Base-by-base conservation (phyloP, 2,113 vertebrate genomes). In the Sceloporus undulatus region DNA sequence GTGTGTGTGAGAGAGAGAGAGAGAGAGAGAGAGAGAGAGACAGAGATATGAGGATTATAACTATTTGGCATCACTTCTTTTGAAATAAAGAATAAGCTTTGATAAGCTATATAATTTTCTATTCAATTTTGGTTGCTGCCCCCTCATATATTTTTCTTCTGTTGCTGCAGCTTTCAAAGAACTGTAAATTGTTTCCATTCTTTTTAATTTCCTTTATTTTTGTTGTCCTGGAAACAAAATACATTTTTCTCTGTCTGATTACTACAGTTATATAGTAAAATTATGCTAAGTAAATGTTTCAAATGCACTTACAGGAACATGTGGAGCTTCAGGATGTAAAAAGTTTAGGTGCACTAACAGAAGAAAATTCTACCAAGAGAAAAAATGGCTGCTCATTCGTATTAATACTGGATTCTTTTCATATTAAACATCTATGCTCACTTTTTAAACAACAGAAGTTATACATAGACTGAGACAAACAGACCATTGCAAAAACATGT, bases 151-250 rank as follows among this genome's bases (percentile, higher is more conserved):
- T 16, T 73, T 87, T 94, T 54, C 93, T 85, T 93, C 84, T 91
- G 77, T 92, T 80, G 10, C 81, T 95, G 84, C 89, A 34, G 42
- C n/a, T 29, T 91, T 92, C 81, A 94, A 89, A 93, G 93, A 93
- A 91, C 79, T 93, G 81, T 91, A 96, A 96, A 96, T 96, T 94
- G 90, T 93, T 95, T 91, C 87, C 70, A 91, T 96, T 96, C 93
- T 70, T 95, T 96, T 95, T 54, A 48, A 73, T 54, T 66, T 94
- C 92, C 65, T 94, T 97, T 93, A 89, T 85, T 95, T 95, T 91
- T 94, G 94, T 96, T 77, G 56, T 93, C 93, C 70, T 91, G 91
- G 88, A 77, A 95, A 94, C 91, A 94, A 94, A 94, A 90, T 9
- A 87, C 92, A 94, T 94, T 95, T 95, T 94, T 76, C 48, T 95